Conservation (phyloP, 1,140 invertebrate species). For the Bradysia coprophila region DNA sequence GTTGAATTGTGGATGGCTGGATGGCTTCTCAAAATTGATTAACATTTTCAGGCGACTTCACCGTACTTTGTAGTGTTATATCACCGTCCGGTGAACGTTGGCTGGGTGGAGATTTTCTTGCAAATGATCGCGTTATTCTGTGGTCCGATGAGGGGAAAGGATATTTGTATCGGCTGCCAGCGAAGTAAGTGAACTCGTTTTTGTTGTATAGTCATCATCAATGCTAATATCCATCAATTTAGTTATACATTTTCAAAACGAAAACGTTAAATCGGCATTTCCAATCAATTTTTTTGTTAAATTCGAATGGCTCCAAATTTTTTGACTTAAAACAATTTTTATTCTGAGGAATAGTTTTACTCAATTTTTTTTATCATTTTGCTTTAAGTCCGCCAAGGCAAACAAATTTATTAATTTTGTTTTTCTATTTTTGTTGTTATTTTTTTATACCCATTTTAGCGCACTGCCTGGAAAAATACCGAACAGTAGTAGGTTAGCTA, state of each 20-base stretch:
- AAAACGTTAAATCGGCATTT: not conserved
- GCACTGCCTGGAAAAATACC: not conserved
- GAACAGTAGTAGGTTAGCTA: not conserved
- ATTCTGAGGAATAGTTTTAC: not conserved
- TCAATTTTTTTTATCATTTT: not conserved
- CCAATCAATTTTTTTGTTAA: not conserved
- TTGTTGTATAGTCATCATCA: too few relatives aligned
- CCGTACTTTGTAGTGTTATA: slow-evolving; percentile 73
- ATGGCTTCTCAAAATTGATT: too few relatives aligned
- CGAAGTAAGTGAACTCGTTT: slow-evolving; percentile 55
- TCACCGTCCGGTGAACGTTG: slow-evolving; percentile 72
- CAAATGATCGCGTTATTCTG: slow-evolving; percentile 73
- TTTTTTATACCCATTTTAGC: slow-evolving; percentile 1
- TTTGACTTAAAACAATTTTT: not conserved
- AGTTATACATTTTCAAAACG: too few relatives aligned
- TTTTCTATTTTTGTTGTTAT: slow-evolving; percentile 1
- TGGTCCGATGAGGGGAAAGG: slow-evolving; percentile 90
- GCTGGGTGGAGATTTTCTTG: slow-evolving; percentile 87
- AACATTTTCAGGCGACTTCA: slow-evolving; percentile 69
- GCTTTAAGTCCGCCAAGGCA: too few relatives aligned
- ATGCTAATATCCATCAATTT: too few relatives aligned
- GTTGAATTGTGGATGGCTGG: too few relatives aligned
- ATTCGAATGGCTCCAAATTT: not conserved
- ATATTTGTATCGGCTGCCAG: slow-evolving; percentile 85
- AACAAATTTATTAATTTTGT: slow-evolving; percentile 4